A percentile compares a stretch with the other conserved stretches of the same genome.
Conservation (phyloP, 2,113 vertebrate species). For the Tyto alba region DNA sequence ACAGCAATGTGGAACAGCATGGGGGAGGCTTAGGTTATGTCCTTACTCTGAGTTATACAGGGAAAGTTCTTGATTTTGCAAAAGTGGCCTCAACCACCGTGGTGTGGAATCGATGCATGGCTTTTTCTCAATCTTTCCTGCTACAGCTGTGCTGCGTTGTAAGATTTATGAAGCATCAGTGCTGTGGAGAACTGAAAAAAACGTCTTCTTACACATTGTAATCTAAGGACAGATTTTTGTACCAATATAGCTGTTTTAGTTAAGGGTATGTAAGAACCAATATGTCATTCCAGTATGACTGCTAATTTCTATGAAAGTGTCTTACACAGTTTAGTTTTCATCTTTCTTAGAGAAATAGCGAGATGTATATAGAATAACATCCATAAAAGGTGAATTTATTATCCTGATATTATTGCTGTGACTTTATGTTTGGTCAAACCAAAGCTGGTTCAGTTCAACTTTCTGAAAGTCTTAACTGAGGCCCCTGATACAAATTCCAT, state of each 20-base stretch:
- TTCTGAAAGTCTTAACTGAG: background rate
- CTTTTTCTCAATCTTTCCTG: background rate
- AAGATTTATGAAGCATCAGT: background rate
- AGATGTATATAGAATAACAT: background rate
- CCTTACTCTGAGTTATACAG: background rate
- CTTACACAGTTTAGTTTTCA: background rate
- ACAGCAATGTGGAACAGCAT: background rate
- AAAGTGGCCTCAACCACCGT: background rate
- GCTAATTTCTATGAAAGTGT: background rate
- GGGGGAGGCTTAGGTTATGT: background rate
- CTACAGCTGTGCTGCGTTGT: background rate
- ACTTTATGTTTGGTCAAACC: background rate
- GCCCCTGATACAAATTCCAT: background rate
- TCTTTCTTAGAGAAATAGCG: background rate
- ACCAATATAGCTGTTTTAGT: background rate
- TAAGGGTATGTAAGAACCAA: background rate
- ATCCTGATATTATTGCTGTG: background rate
- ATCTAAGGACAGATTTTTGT: background rate
- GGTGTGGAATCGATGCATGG: fast-evolving
- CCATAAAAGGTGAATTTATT: background rate
- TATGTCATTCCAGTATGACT: background rate
- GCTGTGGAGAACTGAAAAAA: background rate
- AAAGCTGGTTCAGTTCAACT: background rate
- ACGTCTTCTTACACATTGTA: background rate
- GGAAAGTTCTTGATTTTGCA: background rate